phyloP scores from a whole-genome alignment of 2,888 invertebrate species.

The Nymphalis urticae region DNA sequence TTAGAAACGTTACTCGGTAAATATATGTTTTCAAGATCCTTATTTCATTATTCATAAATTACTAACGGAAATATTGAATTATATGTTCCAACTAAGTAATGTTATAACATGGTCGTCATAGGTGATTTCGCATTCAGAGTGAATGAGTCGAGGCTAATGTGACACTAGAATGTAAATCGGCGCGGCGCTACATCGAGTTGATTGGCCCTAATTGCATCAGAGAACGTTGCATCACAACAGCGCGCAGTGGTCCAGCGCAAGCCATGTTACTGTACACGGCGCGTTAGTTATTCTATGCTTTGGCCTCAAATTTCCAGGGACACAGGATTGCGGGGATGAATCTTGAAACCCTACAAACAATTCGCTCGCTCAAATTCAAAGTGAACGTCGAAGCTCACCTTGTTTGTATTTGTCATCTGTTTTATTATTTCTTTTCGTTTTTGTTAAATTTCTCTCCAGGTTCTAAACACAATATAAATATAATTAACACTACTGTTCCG shows the following conservation, averaged over 20 bases:
- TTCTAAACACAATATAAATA: not conserved
- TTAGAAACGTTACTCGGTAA: not conserved
- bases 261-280: not conserved
- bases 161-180: slow-evolving; percentile 26
- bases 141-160: slow-evolving; percentile 18
- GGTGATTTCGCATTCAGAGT: slow-evolving; percentile 15
- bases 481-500: not conserved
- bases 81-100: not conserved
- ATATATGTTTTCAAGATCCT: too few relatives aligned
- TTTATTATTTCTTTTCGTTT: slow-evolving; percentile 17
- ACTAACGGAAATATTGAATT: not conserved
- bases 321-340: slow-evolving; percentile 11
- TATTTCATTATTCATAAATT: not conserved
- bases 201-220: slow-evolving; percentile 19
- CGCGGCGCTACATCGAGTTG: slow-evolving; percentile 7
- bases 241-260: not conserved
- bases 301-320: slow-evolving; percentile 15
- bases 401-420: slow-evolving; percentile 6
- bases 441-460: not conserved
- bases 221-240: not conserved
- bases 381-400: slow-evolving; percentile 14
- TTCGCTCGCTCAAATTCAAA: not conserved
- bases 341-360: slow-evolving; percentile 19
- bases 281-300: not conserved
- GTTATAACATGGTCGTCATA: not conserved